These are phyloP conservation scores for Cervus canadensis DNA, from an alignment of 2,113 vertebrate species.

Conservation along the genomic window DNA sequence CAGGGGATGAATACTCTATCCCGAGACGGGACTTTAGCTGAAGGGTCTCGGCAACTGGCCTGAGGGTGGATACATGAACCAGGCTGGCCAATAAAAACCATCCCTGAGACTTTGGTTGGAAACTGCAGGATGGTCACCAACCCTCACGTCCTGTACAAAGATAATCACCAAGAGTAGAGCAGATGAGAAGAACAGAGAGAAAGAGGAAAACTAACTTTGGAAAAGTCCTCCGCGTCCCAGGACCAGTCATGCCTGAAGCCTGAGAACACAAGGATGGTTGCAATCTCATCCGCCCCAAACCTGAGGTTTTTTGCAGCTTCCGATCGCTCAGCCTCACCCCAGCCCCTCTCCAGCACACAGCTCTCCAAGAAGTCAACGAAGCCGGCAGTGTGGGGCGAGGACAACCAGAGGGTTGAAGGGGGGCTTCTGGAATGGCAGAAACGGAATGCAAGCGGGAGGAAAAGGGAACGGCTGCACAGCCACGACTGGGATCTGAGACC, in stretches of 20 bases:
- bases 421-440: no score
- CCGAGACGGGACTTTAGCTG: background rate
- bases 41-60: background rate
- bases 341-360: background rate
- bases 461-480: background rate
- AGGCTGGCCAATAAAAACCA: background rate
- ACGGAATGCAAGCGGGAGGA: background rate
- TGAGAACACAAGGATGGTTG: background rate
- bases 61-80: background rate
- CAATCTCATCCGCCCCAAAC: background rate
- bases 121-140: background rate
- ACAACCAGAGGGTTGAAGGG: background rate
- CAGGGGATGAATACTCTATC: background rate
- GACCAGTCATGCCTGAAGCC: background rate
- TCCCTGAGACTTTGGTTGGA: background rate
- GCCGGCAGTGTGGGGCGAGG: background rate
- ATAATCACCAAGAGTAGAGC: background rate
- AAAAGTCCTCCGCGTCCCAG: background rate
- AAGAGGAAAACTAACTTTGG: background rate
- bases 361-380: background rate
- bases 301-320: background rate
- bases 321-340: background rate
- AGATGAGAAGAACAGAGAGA: background rate
- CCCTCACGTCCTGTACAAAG: background rate
- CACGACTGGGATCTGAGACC: background rate